Evolutionary conservation across 2,113 vertebrate genomes (phyloP), one percentile per base, ranked within the genome.

Genomic region (Cervus canadensis): DNA sequence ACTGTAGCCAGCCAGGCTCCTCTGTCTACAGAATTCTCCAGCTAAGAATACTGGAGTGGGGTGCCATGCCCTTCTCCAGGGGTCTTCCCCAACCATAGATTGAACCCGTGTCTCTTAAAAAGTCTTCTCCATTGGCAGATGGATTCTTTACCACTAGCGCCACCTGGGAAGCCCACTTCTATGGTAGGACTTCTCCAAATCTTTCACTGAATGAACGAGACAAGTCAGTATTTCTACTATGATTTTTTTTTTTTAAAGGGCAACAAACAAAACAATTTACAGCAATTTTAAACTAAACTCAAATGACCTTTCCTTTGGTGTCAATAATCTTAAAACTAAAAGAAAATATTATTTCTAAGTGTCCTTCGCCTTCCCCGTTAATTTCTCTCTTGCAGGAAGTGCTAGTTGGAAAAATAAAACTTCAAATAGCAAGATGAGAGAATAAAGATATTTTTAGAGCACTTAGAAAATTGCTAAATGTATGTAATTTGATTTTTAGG

Each of bases 381-480:
- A 19, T 76, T 67, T 81, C 21, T 45, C 21, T 59, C 91, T 79
- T 57, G 7, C 12, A 92, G 52, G 52, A 93, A 64, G 36, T 88
- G 36, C 14, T 79, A 95, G 33, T 43, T 81, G 83, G 85, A 94
- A 90, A 92, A 93, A 87, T 52, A 95, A 93, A 93, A 57, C 86
- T 96, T 97, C 56, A 76, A 59, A 86, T 57, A 92, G 62, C 59
- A 89, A 96, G 52, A 79, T 87, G 62, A 89, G 45, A 93, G 36
- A 60, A 74, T 60, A 50, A 36, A 57, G 91, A 57, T 94, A 89
- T 95, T 97, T 97, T 94, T 91, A 91, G 89, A 92, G 62, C 87
- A 97, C 91, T 95, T 89, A 94, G 76, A 57, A 98, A 97, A 98
- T 95, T 97, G 83, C 45, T 95, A 97, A 95, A 95, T 97, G 57